Evolutionary conservation across 2,113 vertebrate species (phyloP).

Genomic region (Stegastes partitus): DNA sequence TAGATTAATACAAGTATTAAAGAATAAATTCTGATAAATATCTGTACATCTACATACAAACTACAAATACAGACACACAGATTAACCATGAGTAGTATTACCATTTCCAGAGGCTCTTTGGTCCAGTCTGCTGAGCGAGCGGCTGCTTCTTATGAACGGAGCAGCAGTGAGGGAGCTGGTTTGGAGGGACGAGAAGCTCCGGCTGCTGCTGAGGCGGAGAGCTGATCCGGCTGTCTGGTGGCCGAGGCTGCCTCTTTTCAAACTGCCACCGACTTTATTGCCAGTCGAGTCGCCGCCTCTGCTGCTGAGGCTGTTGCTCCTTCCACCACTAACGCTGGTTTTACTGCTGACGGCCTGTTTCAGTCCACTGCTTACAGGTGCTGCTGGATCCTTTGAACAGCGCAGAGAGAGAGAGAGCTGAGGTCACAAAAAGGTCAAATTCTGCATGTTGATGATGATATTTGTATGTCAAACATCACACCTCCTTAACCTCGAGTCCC

Average conservation of each 20-base stretch:
- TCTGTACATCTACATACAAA: background rate
- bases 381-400: constrained; percentile 43
- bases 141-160: constrained; percentile 68
- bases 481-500: constrained; percentile 9
- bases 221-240: constrained; percentile 34
- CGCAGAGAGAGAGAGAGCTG: background rate
- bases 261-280: constrained; percentile 39
- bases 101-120: constrained; percentile 51
- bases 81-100: constrained; percentile 14
- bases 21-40: too few species aligned
- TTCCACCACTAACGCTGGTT: background rate
- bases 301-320: constrained; percentile 56
- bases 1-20: background rate
- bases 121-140: constrained; percentile 75
- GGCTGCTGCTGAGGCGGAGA: constrained; percentile 69
- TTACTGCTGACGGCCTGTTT: constrained; percentile 38
- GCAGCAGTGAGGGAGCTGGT: constrained; percentile 50
- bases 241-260: constrained; percentile 43
- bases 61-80: background rate
- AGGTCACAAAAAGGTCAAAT: background rate
- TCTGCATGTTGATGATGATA: background rate
- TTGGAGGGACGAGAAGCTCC: constrained; percentile 73
- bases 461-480: constrained; percentile 35
- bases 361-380: constrained; percentile 15
- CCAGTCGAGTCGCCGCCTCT: constrained; percentile 15